phyloP scores from a whole-genome alignment of 2,888 invertebrate genomes.

The Archips xylosteana region DNA sequence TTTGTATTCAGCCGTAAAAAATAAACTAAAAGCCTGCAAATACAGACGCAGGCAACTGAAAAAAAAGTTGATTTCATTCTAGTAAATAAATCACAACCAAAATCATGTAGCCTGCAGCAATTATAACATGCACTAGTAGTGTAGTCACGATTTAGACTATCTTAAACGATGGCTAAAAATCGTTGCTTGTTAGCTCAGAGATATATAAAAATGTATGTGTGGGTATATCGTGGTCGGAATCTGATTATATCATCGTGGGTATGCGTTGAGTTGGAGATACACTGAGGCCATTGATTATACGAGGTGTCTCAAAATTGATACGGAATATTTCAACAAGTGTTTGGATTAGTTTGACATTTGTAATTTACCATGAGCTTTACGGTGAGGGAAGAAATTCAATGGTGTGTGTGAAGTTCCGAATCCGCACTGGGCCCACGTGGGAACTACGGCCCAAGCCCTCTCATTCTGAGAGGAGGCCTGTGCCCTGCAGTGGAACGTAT shows the following conservation, averaged over 20 bases:
- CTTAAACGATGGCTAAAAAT: constrained; percentile 67
- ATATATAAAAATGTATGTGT: constrained; percentile 58
- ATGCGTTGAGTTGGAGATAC: constrained; percentile 57
- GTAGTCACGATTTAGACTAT: constrained; percentile 80
- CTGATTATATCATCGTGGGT: constrained; percentile 75
- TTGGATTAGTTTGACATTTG: too few species aligned
- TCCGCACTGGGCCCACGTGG: too few species aligned
- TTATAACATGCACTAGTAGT: constrained; percentile 78
- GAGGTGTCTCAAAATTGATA: too few species aligned
- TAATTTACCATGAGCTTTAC: too few species aligned
- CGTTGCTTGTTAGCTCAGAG: constrained; percentile 48
- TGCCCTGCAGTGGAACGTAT: too few species aligned
- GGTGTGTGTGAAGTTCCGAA: too few species aligned
- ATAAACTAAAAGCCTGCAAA: background rate
- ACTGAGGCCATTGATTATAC: constrained; percentile 44
- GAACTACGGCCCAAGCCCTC: too few species aligned
- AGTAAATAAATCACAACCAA: constrained; percentile 37
- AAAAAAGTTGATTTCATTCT: background rate
- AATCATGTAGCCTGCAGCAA: constrained; percentile 77
- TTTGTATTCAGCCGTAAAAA: too few species aligned
- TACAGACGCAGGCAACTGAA: background rate
- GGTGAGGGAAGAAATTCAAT: too few species aligned
- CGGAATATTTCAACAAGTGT: too few species aligned
- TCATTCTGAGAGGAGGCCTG: too few species aligned
- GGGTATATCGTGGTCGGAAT: constrained; percentile 59